phyloP scores from a whole-genome alignment of 2,113 vertebrate species.

The Heterocephalus glaber region DNA sequence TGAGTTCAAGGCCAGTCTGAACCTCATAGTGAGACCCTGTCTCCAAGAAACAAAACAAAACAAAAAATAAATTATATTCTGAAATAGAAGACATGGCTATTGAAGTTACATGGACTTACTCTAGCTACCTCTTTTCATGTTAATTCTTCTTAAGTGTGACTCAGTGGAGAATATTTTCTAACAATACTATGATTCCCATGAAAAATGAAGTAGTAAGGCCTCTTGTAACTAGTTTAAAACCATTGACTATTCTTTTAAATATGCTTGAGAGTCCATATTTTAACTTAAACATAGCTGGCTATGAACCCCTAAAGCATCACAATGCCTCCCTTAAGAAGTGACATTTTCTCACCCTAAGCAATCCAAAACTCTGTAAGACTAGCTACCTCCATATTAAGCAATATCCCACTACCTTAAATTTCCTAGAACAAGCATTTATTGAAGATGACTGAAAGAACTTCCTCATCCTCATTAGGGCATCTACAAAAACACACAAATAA shows the following conservation, averaged over 20 bases:
- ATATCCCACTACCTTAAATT: not conserved
- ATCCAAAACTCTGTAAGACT: not conserved
- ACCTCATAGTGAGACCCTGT: too few species aligned
- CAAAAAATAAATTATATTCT: not conserved
- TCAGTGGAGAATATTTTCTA: not conserved
- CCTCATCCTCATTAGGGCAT: not conserved
- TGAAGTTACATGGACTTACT: not conserved
- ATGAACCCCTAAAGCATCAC: not conserved
- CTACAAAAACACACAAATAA: not conserved
- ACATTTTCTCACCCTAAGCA: conserved; percentile 27
- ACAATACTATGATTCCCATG: not conserved
- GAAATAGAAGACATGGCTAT: not conserved
- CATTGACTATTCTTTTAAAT: conserved; percentile 36
- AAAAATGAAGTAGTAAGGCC: too few species aligned
- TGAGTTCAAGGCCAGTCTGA: too few species aligned
- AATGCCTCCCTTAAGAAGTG: not conserved
- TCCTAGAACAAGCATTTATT: not conserved
- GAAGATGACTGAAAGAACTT: not conserved
- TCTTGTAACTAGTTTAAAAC: conserved; percentile 34
- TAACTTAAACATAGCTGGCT: not conserved
- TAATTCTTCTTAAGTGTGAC: not conserved
- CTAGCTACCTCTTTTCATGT: not conserved
- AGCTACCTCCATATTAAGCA: not conserved
- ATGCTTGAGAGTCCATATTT: not conserved
- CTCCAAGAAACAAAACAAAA: too few species aligned